These are phyloP conservation scores for Meliscaeva auricollis DNA, from an alignment of 2,888 invertebrate genomes.

Conservation along the genomic window DNA sequence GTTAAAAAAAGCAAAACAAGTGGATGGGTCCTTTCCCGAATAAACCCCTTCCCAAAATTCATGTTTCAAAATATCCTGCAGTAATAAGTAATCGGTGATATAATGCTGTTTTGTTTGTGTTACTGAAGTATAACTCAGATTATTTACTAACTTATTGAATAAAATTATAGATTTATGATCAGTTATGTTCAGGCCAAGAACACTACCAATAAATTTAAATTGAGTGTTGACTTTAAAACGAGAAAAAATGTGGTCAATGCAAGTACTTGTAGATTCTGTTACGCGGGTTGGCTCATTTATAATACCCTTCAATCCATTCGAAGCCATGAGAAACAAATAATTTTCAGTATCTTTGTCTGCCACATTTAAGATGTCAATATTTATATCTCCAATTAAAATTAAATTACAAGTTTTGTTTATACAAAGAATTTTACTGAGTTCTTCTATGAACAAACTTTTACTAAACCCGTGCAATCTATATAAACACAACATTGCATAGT, in stretches of 20 bases:
- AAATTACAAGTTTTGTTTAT: background rate
- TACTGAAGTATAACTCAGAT: no score
- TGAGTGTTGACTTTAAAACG: no score
- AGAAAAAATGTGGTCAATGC: background rate
- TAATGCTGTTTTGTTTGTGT: no score
- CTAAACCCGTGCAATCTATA: background rate
- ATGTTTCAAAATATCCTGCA: no score
- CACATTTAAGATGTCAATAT: background rate
- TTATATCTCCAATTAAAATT: constrained; percentile 9
- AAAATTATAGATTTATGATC: no score
- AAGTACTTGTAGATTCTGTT: background rate
- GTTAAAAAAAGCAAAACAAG: background rate
- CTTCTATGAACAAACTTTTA: background rate
- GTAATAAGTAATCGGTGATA: no score
- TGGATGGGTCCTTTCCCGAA: constrained; percentile 1
- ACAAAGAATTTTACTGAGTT: background rate
- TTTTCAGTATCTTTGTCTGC: constrained; percentile 9
- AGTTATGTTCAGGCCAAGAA: no score
- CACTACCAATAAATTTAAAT: no score
- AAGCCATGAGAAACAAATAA: constrained; percentile 1
- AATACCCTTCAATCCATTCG: background rate
- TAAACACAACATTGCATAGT: background rate
- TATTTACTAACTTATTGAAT: no score
- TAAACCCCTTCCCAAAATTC: no score
- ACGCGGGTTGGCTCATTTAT: background rate